These are phyloP conservation scores for Paelopatides confundens DNA, from an alignment of 53 echinoderm and acorn worm genomes.

Conservation along the genomic window DNA sequence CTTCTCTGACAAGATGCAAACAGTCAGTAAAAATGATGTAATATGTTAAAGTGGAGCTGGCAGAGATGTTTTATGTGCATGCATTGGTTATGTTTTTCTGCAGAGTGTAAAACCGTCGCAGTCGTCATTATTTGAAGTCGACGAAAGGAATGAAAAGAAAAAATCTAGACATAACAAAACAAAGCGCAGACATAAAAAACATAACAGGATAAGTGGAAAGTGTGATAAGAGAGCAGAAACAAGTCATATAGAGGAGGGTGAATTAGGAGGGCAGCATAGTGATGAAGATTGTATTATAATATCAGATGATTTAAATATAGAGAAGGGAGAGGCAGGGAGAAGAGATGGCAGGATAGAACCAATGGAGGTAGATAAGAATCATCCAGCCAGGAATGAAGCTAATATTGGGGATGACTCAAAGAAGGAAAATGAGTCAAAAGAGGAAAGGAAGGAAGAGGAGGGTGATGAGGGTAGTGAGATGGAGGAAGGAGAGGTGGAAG, in stretches of 20 bases:
- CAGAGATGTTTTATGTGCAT: background rate
- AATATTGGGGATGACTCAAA: background rate
- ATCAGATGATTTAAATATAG: conserved; percentile 25
- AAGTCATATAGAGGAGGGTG: too few relatives aligned
- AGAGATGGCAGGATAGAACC: conserved; percentile 17
- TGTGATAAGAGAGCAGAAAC: background rate
- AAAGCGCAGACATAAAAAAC: conserved; percentile 8
- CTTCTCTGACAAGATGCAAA: background rate
- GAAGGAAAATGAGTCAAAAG: background rate
- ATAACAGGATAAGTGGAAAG: background rate
- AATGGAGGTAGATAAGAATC: background rate
- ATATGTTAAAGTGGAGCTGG: background rate
- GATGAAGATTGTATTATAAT: conserved; percentile 1
- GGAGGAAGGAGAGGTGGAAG: conserved; percentile 83
- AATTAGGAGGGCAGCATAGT: background rate
- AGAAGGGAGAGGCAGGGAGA: background rate
- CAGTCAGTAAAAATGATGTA: background rate
- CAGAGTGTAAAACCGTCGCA: background rate
- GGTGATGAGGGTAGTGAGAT: conserved; percentile 70
- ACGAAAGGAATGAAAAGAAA: background rate
- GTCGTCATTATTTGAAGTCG: background rate
- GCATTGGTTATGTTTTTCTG: background rate
- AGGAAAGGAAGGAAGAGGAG: conserved; percentile 33
- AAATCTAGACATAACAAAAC: conserved; percentile 9
- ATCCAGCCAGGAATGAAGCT: background rate